Evolutionary conservation across 2,797 vertebrate species (phyloP).

Genomic region (Hirundo rustica): DNA sequence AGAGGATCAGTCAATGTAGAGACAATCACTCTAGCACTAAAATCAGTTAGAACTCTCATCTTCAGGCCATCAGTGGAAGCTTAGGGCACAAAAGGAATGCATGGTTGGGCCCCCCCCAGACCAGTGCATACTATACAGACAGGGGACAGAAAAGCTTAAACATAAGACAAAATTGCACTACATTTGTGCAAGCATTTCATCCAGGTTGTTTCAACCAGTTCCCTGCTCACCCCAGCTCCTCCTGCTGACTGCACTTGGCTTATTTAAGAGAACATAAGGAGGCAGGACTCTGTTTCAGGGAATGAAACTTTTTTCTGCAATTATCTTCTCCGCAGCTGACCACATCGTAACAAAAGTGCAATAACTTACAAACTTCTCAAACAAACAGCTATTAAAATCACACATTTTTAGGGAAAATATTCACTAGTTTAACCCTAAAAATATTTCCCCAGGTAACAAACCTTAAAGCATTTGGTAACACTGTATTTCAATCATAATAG

Average conservation of each 20-base stretch:
- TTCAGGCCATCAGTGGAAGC: not conserved
- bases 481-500: slow-evolving; percentile 54
- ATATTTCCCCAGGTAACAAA: slow-evolving; percentile 38
- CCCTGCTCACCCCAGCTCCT: not conserved
- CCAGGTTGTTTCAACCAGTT: not conserved
- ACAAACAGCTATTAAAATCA: slow-evolving; percentile 61
- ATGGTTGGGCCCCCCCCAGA: not conserved
- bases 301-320: slow-evolving; percentile 48
- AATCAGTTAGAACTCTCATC: not conserved
- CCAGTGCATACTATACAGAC: not conserved
- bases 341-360: slow-evolving; percentile 65
- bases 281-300: slow-evolving; percentile 12
- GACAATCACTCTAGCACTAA: not conserved
- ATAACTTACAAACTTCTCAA: slow-evolving; percentile 67
- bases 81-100: slow-evolving; percentile 18
- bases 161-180: slow-evolving; percentile 25
- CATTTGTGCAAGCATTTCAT: slow-evolving; percentile 38
- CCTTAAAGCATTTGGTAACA: slow-evolving; percentile 41
- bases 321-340: slow-evolving; percentile 49
- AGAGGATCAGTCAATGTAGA: not conserved
- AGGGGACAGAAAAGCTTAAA: not conserved
- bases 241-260: not conserved
- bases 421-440: slow-evolving; percentile 64
- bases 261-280: slow-evolving; percentile 8
- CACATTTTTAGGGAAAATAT: slow-evolving; percentile 30